Evolutionary conservation across 2,113 vertebrate genomes (phyloP).

Genomic region (Protobothrops mucrosquamatus): DNA sequence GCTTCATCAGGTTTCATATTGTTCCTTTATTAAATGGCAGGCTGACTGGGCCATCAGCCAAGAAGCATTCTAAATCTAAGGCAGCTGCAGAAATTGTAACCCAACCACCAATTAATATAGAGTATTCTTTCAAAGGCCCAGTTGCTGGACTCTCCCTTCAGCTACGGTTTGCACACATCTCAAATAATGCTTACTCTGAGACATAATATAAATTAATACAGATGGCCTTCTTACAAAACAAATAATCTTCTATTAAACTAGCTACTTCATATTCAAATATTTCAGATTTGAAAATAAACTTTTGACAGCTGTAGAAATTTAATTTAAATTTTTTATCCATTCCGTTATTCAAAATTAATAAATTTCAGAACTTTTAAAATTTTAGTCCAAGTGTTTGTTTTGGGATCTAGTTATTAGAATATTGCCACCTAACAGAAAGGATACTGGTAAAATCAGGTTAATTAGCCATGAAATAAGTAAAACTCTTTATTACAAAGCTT

Average conservation of each 20-base stretch:
- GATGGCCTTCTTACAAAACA: background rate
- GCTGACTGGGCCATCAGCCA: background rate
- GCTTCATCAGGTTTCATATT: background rate
- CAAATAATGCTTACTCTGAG: background rate
- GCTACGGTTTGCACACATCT: background rate
- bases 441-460: background rate
- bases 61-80: background rate
- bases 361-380: background rate
- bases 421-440: background rate
- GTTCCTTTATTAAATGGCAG: background rate
- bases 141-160: background rate
- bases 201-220: background rate
- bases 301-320: background rate
- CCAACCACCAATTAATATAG: background rate
- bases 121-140: background rate
- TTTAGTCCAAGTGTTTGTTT: background rate
- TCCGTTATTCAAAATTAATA: background rate
- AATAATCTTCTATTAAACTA: background rate
- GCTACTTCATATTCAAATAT: background rate
- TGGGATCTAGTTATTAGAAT: background rate
- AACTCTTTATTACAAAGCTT: background rate
- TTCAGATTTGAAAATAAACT: background rate
- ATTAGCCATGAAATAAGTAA: background rate
- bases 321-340: background rate
- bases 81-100: background rate